phyloP scores from a whole-genome alignment of 2,888 invertebrate genomes.

The Hanleya hanleyi region DNA sequence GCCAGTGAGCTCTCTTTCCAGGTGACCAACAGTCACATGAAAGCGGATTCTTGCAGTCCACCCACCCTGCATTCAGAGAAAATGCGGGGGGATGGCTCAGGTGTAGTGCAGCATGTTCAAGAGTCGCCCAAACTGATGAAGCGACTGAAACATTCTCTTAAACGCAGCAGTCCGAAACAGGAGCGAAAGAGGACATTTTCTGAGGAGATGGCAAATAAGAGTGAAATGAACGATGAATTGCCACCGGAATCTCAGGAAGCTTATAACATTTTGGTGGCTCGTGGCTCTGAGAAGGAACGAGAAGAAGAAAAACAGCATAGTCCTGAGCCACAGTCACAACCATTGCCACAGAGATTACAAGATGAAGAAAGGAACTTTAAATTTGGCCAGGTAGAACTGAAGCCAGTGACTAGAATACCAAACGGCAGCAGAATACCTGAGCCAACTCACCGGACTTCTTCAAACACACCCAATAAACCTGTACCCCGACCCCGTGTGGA shows the following conservation, averaged over 20 bases:
- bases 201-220: slow-evolving; percentile 79
- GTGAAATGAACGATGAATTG: slow-evolving; percentile 75
- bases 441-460: background rate
- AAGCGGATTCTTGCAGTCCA: background rate
- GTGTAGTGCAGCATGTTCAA: slow-evolving; percentile 30
- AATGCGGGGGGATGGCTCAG: slow-evolving; percentile 28
- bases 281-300: slow-evolving; percentile 68
- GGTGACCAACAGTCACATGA: slow-evolving; percentile 35
- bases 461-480: slow-evolving; percentile 40
- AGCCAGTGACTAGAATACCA: background rate
- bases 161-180: slow-evolving; percentile 77
- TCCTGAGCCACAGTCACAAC: background rate
- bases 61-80: background rate
- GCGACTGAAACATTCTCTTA: slow-evolving; percentile 56
- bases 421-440: background rate
- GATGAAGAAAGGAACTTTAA: background rate
- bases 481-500: slow-evolving; percentile 50
- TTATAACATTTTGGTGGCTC: slow-evolving; percentile 93
- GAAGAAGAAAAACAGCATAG: background rate
- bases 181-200: slow-evolving; percentile 85
- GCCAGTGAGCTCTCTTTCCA: slow-evolving; percentile 88
- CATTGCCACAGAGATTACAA: too few species aligned
- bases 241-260: slow-evolving; percentile 92
- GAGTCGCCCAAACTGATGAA: slow-evolving; percentile 52
- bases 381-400: background rate